These are phyloP conservation scores for Drosophila nr. perissopoda DNA, from an alignment of 2,888 invertebrate genomes.

Conservation along the genomic window DNA sequence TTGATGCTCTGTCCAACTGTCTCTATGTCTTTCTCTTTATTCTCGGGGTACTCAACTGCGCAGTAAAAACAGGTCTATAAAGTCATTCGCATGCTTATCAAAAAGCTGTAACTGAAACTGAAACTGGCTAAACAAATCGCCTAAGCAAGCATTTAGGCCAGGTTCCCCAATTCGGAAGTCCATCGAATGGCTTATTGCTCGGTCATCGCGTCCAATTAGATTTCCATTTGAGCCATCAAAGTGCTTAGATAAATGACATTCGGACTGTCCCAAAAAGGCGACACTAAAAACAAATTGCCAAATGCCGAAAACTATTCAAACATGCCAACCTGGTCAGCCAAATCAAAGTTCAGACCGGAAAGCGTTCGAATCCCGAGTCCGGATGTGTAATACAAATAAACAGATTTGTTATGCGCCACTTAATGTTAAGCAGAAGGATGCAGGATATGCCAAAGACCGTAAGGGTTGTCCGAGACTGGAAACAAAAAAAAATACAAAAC, in stretches of 20 bases:
- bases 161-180: slow-evolving; percentile 4
- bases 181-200: slow-evolving; percentile 46
- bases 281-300: slow-evolving; percentile 70
- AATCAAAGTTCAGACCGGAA: slow-evolving; percentile 65
- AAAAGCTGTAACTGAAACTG: background rate
- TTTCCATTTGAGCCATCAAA: slow-evolving; percentile 75
- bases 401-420: slow-evolving; percentile 81
- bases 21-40: background rate
- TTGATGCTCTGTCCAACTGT: slow-evolving; percentile 35
- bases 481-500: slow-evolving; percentile 51
- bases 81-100: slow-evolving; percentile 29
- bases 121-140: slow-evolving; percentile 1
- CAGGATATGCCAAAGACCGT: slow-evolving; percentile 21
- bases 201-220: slow-evolving; percentile 75
- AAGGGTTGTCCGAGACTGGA: slow-evolving; percentile 44
- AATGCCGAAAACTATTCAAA: slow-evolving; percentile 56
- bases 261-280: slow-evolving; percentile 40
- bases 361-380: slow-evolving; percentile 6
- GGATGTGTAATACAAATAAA: slow-evolving; percentile 75
- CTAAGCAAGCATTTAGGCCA: slow-evolving; percentile 51
- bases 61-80: slow-evolving; percentile 22
- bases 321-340: slow-evolving; percentile 29
- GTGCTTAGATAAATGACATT: slow-evolving; percentile 65
- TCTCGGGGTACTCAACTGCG: slow-evolving; percentile 5
- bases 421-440: slow-evolving; percentile 69